Evolutionary conservation across 2,113 vertebrate species (phyloP).

Genomic region (Triplophysa siluroides): DNA sequence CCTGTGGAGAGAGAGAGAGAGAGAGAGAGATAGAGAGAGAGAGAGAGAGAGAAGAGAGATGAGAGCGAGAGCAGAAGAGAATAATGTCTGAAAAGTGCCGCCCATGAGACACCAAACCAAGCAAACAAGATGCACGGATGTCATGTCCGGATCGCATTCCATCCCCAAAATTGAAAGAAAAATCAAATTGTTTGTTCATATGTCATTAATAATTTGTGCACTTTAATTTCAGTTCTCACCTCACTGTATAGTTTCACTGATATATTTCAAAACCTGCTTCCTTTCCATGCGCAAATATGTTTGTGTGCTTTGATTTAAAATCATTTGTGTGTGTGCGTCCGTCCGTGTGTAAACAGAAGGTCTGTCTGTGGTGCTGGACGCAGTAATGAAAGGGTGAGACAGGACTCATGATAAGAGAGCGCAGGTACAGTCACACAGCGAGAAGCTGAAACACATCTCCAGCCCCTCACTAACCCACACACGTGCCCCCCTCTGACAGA

Average conservation of each 20-base stretch:
- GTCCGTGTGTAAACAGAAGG: not conserved
- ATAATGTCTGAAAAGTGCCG: too few species aligned
- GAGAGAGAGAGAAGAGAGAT: slow-evolving; percentile 41
- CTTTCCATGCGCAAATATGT: not conserved
- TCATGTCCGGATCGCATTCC: too few species aligned
- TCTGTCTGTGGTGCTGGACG: not conserved
- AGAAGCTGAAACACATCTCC: not conserved
- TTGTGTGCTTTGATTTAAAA: slow-evolving; percentile 49
- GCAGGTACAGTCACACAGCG: slow-evolving; percentile 28
- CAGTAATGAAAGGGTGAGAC: not conserved
- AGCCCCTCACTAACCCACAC: not conserved
- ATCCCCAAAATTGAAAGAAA: not conserved
- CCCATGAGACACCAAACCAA: not conserved
- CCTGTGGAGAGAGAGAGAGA: slow-evolving; percentile 17
- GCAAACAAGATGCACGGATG: not conserved
- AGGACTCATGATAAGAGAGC: not conserved
- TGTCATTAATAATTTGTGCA: too few species aligned
- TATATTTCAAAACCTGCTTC: slow-evolving; percentile 18
- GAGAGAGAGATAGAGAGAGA: slow-evolving; percentile 42
- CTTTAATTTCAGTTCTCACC: too few species aligned
- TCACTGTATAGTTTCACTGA: too few species aligned
- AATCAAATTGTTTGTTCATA: slow-evolving; percentile 25
- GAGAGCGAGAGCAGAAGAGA: slow-evolving; percentile 44
- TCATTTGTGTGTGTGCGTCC: not conserved
- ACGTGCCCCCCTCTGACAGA: too few species aligned